phyloP scores from a whole-genome alignment of 2,797 vertebrate genomes.

The Falco rusticolus region DNA sequence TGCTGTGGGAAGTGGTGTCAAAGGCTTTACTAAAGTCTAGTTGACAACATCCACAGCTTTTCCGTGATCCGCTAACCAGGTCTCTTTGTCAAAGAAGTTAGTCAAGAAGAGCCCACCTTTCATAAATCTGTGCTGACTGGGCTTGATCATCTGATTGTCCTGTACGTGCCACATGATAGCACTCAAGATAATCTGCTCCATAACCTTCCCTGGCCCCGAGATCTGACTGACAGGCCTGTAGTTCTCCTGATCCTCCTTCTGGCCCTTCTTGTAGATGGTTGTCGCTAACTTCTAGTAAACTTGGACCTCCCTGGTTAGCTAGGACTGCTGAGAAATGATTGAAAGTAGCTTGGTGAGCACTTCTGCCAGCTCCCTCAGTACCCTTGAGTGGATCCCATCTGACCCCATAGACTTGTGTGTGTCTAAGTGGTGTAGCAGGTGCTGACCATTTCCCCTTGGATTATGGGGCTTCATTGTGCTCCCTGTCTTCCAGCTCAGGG shows the following conservation, averaged over 20 bases:
- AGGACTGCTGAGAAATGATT: background rate
- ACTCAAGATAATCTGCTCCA: background rate
- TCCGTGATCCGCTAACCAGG: no score
- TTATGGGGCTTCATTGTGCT: background rate
- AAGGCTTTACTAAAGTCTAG: no score
- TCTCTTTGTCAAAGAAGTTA: background rate
- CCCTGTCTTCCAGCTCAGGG: background rate
- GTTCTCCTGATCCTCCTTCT: no score
- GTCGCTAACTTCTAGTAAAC: no score
- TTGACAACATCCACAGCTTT: no score
- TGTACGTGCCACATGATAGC: background rate
- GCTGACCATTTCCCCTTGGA: background rate
- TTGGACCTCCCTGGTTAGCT: background rate
- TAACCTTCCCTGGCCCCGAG: no score
- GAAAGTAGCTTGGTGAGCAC: background rate
- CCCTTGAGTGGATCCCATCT: background rate
- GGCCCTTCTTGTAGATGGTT: no score
- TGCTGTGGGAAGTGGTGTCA: no score
- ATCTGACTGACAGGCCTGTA: no score
- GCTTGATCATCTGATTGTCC: background rate
- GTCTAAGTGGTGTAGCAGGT: background rate
- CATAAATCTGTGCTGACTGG: background rate
- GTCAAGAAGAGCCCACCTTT: background rate
- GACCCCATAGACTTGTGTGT: background rate
- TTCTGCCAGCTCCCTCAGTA: background rate